Conservation (phyloP, 1,140 invertebrate genomes). For the Cyrtorhinus lividipennis region DNA sequence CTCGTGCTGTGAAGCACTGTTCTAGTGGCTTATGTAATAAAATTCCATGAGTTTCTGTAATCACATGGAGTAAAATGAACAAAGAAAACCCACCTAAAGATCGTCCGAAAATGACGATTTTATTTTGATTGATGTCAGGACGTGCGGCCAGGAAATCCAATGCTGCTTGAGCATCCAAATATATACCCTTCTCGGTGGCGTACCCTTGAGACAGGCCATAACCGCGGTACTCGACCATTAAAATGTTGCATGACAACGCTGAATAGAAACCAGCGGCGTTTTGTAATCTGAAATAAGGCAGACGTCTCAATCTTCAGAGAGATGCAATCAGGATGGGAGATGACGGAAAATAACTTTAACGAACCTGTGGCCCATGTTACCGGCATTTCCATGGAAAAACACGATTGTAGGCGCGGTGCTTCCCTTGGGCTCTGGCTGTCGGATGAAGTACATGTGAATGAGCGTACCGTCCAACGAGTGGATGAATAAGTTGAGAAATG, state of each 20-base stretch:
- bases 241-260: slow-evolving; percentile 65
- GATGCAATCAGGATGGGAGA: not conserved
- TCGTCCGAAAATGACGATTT: slow-evolving; percentile 86
- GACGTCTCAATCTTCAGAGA: not conserved
- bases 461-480: slow-evolving; percentile 62
- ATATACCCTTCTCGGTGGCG: slow-evolving; percentile 74
- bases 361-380: slow-evolving; percentile 85
- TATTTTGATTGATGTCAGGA: slow-evolving; percentile 64
- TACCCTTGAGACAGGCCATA: slow-evolving; percentile 84
- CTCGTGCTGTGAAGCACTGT: no score
- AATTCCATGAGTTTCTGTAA: no score
- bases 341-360: not conserved
- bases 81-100: slow-evolving; percentile 61
- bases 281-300: slow-evolving; percentile 42
- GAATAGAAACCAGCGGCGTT: slow-evolving; percentile 66
- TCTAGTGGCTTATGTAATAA: no score
- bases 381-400: slow-evolving; percentile 91
- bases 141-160: slow-evolving; percentile 68
- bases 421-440: slow-evolving; percentile 50
- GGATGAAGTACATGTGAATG: slow-evolving; percentile 75
- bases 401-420: slow-evolving; percentile 56
- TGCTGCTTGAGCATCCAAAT: slow-evolving; percentile 72
- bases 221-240: slow-evolving; percentile 85
- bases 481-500: slow-evolving; percentile 68
- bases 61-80: no score